Percentiles rank a stretch among this genome's conserved stretches.
Conservation (phyloP, 2,797 vertebrate species). For the Lophius americanus region DNA sequence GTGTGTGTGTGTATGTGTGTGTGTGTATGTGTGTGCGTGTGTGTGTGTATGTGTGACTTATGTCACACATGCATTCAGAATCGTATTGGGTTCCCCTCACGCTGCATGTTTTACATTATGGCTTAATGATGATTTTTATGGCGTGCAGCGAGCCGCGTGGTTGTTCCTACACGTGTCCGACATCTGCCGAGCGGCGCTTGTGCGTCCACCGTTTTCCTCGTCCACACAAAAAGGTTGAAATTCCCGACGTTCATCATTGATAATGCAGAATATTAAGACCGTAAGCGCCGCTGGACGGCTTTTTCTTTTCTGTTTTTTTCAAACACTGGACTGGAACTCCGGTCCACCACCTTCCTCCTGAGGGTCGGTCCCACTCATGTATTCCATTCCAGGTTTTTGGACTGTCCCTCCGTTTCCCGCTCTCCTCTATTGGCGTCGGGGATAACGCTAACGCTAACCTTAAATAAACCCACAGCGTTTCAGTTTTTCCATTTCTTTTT, state of each 20-base stretch:
- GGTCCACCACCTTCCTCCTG: slow-evolving; percentile 38
- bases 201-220: too few relatives aligned
- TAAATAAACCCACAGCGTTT: too few relatives aligned
- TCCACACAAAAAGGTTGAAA: slow-evolving; percentile 27
- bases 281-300: slow-evolving; percentile 11
- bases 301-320: neutral
- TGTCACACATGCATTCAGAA: slow-evolving; percentile 8
- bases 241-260: slow-evolving; percentile 51
- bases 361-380: slow-evolving; percentile 42
- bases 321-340: slow-evolving; percentile 32
- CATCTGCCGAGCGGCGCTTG: slow-evolving; percentile 13
- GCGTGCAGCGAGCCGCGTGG: slow-evolving; percentile 6
- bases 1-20: too few relatives aligned
- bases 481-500: too few relatives aligned
- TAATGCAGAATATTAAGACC: slow-evolving; percentile 65
- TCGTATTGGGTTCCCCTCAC: neutral
- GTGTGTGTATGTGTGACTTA: neutral
- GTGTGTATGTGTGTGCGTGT: too few relatives aligned
- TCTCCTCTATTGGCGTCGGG: too few relatives aligned
- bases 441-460: too few relatives aligned
- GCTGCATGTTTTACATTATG: slow-evolving; percentile 1
- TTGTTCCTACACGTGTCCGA: slow-evolving; percentile 7
- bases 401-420: neutral
- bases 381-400: slow-evolving; percentile 44
- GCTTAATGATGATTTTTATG: slow-evolving; percentile 4